A percentile compares a stretch with the other conserved stretches of the same genome.
Evolutionary conservation across 2,113 vertebrate species (phyloP).

Genomic region (Tychaedon coryphoeus): DNA sequence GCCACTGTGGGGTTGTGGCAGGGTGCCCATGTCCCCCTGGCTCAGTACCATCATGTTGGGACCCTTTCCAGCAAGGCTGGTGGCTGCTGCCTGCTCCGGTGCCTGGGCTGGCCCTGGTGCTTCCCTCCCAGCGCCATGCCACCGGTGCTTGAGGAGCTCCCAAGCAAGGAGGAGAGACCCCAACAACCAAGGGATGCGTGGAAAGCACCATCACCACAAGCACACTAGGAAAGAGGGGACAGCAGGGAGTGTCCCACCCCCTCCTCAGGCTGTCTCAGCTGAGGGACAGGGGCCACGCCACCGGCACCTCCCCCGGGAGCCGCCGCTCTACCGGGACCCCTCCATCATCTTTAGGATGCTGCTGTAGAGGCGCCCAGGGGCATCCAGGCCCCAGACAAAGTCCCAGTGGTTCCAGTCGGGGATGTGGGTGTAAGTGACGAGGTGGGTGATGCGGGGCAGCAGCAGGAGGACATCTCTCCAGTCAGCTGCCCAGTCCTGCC

Average conservation of each 20-base stretch:
- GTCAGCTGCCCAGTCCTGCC: conserved; percentile 77
- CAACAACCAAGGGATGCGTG: rapidly evolving
- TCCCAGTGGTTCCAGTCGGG: conserved; percentile 88
- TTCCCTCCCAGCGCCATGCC: not conserved
- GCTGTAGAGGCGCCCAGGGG: conserved; percentile 76
- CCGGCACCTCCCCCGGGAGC: rapidly evolving
- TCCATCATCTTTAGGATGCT: conserved; percentile 81
- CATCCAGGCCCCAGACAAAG: conserved; percentile 89
- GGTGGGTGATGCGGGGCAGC: conserved; percentile 77
- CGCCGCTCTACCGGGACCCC: rapidly evolving
- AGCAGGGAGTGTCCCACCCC: not conserved
- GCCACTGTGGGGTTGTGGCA: not conserved
- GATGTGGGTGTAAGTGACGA: conserved; percentile 76
- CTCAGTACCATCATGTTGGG: not conserved
- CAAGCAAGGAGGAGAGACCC: not conserved
- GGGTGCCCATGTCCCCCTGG: rapidly evolving
- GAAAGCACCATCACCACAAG: not conserved
- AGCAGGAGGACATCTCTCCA: conserved; percentile 75
- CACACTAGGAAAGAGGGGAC: not conserved
- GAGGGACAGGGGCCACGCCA: not conserved
- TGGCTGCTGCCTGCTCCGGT: not conserved
- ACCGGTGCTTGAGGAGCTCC: not conserved
- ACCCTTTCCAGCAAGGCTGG: not conserved
- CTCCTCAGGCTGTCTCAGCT: rapidly evolving
- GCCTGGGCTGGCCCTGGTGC: rapidly evolving